phyloP scores from a whole-genome alignment of 1,140 invertebrate species.

The Rhizoglyphus robini region DNA sequence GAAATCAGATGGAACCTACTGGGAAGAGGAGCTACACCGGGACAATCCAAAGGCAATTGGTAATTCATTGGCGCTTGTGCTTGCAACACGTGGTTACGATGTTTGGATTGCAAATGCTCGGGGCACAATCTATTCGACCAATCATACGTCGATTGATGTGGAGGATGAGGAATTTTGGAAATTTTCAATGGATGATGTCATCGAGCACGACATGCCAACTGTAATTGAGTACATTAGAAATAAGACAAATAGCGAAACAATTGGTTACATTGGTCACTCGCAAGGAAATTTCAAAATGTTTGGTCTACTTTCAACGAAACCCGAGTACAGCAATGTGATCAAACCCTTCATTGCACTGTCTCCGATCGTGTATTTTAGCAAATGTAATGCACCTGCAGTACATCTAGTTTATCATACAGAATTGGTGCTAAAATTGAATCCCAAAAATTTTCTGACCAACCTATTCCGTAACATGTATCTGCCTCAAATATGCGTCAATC shows the following conservation, averaged over 20 bases:
- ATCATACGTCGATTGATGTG: constrained; percentile 26
- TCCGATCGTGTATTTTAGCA: constrained; percentile 57
- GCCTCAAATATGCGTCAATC: too few relatives aligned
- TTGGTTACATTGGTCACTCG: constrained; percentile 43
- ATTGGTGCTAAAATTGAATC: too few relatives aligned
- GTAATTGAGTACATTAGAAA: constrained; percentile 38
- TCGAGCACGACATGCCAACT: constrained; percentile 37
- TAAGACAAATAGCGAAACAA: constrained; percentile 36
- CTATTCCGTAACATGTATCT: too few relatives aligned
- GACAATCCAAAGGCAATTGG: not conserved
- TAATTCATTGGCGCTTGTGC: constrained; percentile 19
- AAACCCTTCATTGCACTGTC: constrained; percentile 47
- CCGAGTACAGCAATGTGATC: constrained; percentile 48
- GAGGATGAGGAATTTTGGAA: constrained; percentile 38
- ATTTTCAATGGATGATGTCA: constrained; percentile 32
- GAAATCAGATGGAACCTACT: not conserved
- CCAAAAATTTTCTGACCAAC: too few relatives aligned
- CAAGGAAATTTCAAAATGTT: constrained; percentile 52
- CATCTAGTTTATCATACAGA: too few relatives aligned
- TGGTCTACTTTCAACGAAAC: constrained; percentile 46
- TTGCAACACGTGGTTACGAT: too few relatives aligned
- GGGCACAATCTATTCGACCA: constrained; percentile 30
- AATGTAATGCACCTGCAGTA: too few relatives aligned
- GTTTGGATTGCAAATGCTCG: constrained; percentile 32
- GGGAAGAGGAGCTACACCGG: not conserved